Evolutionary conservation across 1,140 invertebrate species (phyloP), one percentile per base, ranked within the genome.

Genomic region (Drosophila santomea): DNA sequence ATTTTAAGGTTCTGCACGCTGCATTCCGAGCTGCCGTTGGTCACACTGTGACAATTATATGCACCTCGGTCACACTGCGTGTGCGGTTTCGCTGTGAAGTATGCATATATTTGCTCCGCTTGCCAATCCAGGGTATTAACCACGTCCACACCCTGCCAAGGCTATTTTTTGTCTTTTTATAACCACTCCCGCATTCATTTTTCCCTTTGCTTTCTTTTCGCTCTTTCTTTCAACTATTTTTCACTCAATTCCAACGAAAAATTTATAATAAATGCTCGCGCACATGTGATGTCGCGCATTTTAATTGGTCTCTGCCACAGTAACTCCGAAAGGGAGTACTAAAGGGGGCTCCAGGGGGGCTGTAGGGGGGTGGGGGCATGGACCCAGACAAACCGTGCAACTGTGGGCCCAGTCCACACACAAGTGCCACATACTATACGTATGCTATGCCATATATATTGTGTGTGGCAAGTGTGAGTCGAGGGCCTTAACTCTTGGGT

Each of bases 201-300:
- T 47, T 41, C 23, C 28, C 44, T 43, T 64, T 54, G 25, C 17
- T 62, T 59, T 54, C 36, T 52, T 58, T 74, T 38, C n/a, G 35
- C 77, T 71, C 41, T 55, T 69, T 47, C 56, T 60, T 78, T 81
- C 78, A 82, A 86, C 82, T 86, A 86, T 86, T 86, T 85, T 82
- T 88, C 83, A 86, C 83, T 86, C 82, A 79, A 88, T 86, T 86
- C 83, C 78, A 75, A 76, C 79, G 83, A 82, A 86, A 82, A 82
- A 88, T 82, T 82, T 86, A 88, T 88, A 86, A 88, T 86, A 88
- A 86, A 86, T 86, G 83, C 83, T 81, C 61, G 78, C 71, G 74
- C 82, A 86, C 83, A 86, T 86, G 78, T 86, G 82, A 86, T 86
- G 82, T 86, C 78, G 83, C 82, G 82, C 82, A 86, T 86, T 86